phyloP scores from a whole-genome alignment of 2,113 vertebrate genomes.

The Pongo pygmaeus region DNA sequence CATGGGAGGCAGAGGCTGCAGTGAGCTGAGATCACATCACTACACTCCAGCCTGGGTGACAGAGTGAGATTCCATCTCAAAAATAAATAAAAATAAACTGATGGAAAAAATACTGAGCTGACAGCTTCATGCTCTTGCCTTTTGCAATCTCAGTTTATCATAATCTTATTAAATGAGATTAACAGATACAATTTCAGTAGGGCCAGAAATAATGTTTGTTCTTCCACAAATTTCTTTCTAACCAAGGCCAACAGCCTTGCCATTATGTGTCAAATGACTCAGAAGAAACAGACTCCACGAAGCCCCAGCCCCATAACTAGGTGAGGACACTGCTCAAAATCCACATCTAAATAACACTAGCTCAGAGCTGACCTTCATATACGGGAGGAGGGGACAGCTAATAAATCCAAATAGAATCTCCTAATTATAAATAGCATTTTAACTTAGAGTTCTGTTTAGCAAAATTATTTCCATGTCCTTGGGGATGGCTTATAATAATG shows the following conservation, averaged over 20 bases:
- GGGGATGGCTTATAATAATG: slow-evolving; percentile 52
- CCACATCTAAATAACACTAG: background rate
- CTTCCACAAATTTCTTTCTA: background rate
- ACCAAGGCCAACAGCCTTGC: background rate
- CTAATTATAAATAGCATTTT: slow-evolving; percentile 7
- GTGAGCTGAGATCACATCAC: too few species aligned
- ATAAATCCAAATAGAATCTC: background rate
- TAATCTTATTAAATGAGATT: background rate
- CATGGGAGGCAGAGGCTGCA: too few species aligned
- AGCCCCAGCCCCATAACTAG: background rate
- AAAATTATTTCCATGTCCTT: slow-evolving; percentile 44
- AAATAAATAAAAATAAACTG: background rate
- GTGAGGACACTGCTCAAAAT: background rate
- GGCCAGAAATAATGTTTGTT: background rate
- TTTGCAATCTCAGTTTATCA: background rate
- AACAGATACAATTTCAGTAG: background rate
- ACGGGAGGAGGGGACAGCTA: too few species aligned
- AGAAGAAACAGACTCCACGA: background rate
- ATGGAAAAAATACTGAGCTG: background rate
- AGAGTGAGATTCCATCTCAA: too few species aligned
- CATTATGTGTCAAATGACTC: background rate
- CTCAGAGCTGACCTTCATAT: background rate
- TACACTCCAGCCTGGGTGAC: too few species aligned
- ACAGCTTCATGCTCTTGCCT: background rate
- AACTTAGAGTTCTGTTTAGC: slow-evolving; percentile 12